Evolutionary conservation across 1,140 invertebrate genomes (phyloP), one percentile per base, ranked within the genome.

Genomic region (Saccostrea cuccullata): DNA sequence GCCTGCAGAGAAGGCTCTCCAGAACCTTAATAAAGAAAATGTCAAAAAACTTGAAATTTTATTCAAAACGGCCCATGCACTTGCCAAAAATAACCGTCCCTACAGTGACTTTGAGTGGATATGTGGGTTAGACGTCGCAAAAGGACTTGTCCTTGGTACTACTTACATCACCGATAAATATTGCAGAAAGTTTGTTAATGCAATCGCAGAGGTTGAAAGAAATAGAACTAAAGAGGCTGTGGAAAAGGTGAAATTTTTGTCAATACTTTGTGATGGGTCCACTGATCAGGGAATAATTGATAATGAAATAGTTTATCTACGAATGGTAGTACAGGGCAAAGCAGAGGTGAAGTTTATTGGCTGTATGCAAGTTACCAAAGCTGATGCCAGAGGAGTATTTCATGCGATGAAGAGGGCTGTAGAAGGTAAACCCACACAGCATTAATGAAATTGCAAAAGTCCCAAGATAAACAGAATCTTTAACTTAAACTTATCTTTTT

Each of bases 191-290:
- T 36, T 36, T 36, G 30, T 36, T 36, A 36, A 77, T 77, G 70
- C 70, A 12, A 15, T 77, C n/a, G 70, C 70, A 26, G n/a, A 11
- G n/a, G n/a, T 23, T 12, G 70, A 77, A 77, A 12, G n/a, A 12
- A 36, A 77, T 23, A 15, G 11, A 77, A 77, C 30, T n/a, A 12
- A 77, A 77, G n/a, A 77, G 30, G 70, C n/a, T 15, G 30, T 77
- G 11, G 70, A 77, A 36, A 36, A 15, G 9, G 11, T 23, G 9
- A 23, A 12, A 12, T 77, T 77, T 12, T 36, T 77, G 11, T 77
- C 70, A 15, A 77, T 77, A 23, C n/a, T 77, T 15, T 77, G 70
- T 77, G 70, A 77, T 77, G 70, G 70, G 11, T 77, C 70, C 30
- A 77, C 70, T 36, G 56, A 58, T 58, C 15, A 58, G 15, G 56